Evolutionary conservation across 2,113 vertebrate genomes (phyloP).

Genomic region (Corvus hawaiiensis): DNA sequence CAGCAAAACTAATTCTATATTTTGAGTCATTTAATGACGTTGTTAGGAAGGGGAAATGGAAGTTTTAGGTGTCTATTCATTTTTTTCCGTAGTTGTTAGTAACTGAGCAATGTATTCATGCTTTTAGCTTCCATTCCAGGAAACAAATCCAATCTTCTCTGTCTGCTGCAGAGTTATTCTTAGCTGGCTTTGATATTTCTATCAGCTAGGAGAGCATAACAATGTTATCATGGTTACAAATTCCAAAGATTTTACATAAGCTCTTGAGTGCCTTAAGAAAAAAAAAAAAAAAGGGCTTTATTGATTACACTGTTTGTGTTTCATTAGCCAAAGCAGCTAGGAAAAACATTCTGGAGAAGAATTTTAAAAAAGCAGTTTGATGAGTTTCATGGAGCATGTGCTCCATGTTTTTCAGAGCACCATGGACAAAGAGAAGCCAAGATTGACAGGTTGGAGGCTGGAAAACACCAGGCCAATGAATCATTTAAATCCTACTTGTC

Average conservation of each 20-base stretch:
- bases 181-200: conserved; percentile 63
- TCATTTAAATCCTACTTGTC: neutral
- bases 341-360: neutral
- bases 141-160: conserved; percentile 31
- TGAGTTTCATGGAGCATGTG: neutral
- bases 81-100: neutral
- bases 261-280: neutral
- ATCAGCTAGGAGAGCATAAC: conserved; percentile 43
- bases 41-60: neutral
- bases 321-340: neutral
- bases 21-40: neutral
- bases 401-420: neutral
- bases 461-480: neutral
- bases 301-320: conserved; percentile 35
- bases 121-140: conserved; percentile 36
- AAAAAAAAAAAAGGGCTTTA: neutral
- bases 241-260: conserved; percentile 57
- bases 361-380: neutral
- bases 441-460: neutral
- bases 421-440: neutral
- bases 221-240: conserved; percentile 64
- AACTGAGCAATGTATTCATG: neutral
- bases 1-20: neutral
- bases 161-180: conserved; percentile 55
- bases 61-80: neutral